Conservation (phyloP, 2,888 invertebrate species). For the Perizoma flavofasciatum region DNA sequence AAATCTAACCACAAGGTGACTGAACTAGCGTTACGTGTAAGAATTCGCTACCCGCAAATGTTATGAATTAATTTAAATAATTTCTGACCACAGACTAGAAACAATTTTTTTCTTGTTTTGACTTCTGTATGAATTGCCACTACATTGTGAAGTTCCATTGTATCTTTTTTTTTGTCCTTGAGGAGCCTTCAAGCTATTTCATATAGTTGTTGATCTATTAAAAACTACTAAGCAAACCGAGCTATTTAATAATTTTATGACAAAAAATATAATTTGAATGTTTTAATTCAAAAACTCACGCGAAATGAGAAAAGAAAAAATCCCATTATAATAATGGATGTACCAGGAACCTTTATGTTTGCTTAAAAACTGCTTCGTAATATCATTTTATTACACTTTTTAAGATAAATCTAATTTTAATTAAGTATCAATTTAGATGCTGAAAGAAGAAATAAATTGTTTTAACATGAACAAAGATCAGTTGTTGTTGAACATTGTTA, state of each 20-base stretch:
- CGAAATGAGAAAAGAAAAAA: constrained; percentile 13
- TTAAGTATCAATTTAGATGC: constrained; percentile 29
- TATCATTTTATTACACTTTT: constrained; percentile 27
- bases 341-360: constrained; percentile 31
- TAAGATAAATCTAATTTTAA: constrained; percentile 18
- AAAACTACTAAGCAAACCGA: too few relatives aligned
- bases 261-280: neutral
- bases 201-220: too few relatives aligned
- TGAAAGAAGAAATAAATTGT: constrained; percentile 24
- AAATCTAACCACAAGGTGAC: constrained; percentile 27
- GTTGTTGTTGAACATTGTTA: too few relatives aligned
- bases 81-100: constrained; percentile 1
- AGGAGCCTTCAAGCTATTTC: too few relatives aligned
- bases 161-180: too few relatives aligned
- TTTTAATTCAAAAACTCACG: neutral
- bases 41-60: constrained; percentile 30
- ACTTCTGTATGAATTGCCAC: neutral
- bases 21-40: constrained; percentile 34
- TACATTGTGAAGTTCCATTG: neutral
- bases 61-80: constrained; percentile 38
- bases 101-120: constrained; percentile 5
- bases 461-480: too few relatives aligned
- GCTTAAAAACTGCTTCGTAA: constrained; percentile 29
- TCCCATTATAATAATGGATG: constrained; percentile 20
- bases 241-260: neutral